Evolutionary conservation across 2,797 vertebrate genomes (phyloP), one percentile per base, ranked within the genome.

Genomic region (Mus minutoides): DNA sequence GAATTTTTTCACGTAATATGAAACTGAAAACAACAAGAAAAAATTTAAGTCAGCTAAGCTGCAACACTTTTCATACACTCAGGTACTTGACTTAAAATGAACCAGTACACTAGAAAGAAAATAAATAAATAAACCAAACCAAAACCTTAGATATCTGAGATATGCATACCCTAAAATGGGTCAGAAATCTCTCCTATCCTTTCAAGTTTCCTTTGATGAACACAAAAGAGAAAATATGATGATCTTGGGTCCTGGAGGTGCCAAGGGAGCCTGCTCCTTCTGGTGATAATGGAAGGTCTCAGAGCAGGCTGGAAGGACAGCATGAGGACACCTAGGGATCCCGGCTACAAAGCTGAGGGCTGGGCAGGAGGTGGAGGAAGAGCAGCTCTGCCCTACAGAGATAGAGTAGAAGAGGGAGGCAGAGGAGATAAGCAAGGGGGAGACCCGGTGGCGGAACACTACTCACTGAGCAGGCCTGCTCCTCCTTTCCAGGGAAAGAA

Each of bases 191-290:
- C 9, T 84, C 22, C 78, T 58, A 94, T 95, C 78, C 29, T 84
- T 87, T 75, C 62, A 95, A 71, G 85, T 92, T 95, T 77, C 82
- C 90, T 92, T n/a, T n/a, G 58, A 10, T 64, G 40, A 64, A 91
- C 60, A 91, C 31, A 76, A 76, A 71, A 85, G 37, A 91, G 58
- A 92, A 97, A 89, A 92, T 17, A 88, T 62, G 49, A 43, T 87
- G 78, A 80, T 52, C 80, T 2, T 37, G 56, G 24, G 24, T 82
- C 56, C 4, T 58, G 17, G 43, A 94, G 83, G 88, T 83, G 79
- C 60, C 78, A 52, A 60, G 0, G 6, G 34, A 90, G n/a, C 49
- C 52, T 43, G 82, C 22, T 40, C 40, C 29, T 83, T 86, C 56
- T 37, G 56, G 0, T 46, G 69, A 78, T 29, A n/a, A n/a, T 75